Percentiles rank a stretch among this genome's conserved stretches.
Evolutionary conservation across 2,888 invertebrate species (phyloP).

Genomic region (Falcaria lacertinaria): DNA sequence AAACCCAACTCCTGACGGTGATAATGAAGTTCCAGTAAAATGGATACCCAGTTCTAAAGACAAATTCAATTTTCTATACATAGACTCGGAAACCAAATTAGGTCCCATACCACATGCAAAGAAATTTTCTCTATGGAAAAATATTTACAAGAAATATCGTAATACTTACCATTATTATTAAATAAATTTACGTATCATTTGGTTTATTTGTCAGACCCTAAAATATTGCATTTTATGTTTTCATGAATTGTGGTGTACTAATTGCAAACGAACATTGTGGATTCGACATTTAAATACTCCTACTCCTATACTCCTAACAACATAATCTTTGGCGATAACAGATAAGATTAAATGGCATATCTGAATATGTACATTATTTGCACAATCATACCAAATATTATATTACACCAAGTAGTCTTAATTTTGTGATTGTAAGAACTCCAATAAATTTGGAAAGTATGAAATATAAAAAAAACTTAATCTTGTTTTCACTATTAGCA

Average conservation of each 20-base stretch:
- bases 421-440: no score
- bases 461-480: constrained; percentile 20
- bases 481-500: constrained; percentile 56
- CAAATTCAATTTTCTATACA: constrained; percentile 24
- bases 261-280: no score
- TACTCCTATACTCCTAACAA: no score
- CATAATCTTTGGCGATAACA: not conserved
- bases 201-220: not conserved
- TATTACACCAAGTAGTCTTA: no score
- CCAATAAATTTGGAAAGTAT: constrained; percentile 31
- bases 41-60: constrained; percentile 23
- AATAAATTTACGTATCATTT: not conserved
- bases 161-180: constrained; percentile 11
- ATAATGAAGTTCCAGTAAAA: constrained; percentile 12
- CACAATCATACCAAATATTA: no score
- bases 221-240: not conserved
- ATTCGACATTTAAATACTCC: no score
- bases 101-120: constrained; percentile 24
- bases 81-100: constrained; percentile 25
- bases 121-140: constrained; percentile 24
- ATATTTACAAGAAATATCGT: constrained; percentile 26
- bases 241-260: no score
- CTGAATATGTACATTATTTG: not conserved
- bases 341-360: not conserved
- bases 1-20: constrained; percentile 10